A percentile compares a stretch with the other conserved stretches of the same genome.
These are phyloP conservation scores for Pempheris klunzingeri DNA, from an alignment of 2,797 vertebrate genomes.

Conservation along the genomic window DNA sequence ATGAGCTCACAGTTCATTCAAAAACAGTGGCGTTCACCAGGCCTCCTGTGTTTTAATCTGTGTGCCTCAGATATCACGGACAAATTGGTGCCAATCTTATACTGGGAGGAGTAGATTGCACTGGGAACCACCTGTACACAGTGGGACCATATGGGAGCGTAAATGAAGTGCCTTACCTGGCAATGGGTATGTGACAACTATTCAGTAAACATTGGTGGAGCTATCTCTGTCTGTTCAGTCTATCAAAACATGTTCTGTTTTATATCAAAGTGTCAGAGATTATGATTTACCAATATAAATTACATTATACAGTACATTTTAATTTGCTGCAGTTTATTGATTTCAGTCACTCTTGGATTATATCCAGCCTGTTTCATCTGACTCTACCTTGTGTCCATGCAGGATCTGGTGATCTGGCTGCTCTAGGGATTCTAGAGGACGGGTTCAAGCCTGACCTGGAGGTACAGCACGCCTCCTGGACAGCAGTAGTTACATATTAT, in stretches of 20 bases:
- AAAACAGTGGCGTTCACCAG: background rate
- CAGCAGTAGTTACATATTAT: background rate
- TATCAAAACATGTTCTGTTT: background rate
- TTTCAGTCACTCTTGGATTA: background rate
- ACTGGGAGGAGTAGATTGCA: slow-evolving; percentile 84
- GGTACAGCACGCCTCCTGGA: slow-evolving; percentile 59
- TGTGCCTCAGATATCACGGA: slow-evolving; percentile 77
- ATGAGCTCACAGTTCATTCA: background rate
- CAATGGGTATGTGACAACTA: slow-evolving; percentile 78
- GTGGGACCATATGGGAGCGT: slow-evolving; percentile 81
- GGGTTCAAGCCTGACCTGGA: slow-evolving; percentile 77
- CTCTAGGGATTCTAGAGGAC: slow-evolving; percentile 84
- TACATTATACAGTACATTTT: background rate
- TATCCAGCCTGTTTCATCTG: background rate
- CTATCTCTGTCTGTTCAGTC: background rate
- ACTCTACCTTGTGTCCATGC: background rate
- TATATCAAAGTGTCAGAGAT: background rate
- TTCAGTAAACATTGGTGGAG: fast-evolving
- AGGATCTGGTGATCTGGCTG: slow-evolving; percentile 85
- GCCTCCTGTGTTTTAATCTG: background rate
- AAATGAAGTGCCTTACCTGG: slow-evolving; percentile 70
- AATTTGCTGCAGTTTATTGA: background rate
- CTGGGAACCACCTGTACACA: slow-evolving; percentile 81
- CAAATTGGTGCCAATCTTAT: slow-evolving; percentile 83
- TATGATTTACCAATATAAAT: background rate